phyloP scores from a whole-genome alignment of 2,797 vertebrate genomes.

The Xiphorhynchus erythropygius region DNA sequence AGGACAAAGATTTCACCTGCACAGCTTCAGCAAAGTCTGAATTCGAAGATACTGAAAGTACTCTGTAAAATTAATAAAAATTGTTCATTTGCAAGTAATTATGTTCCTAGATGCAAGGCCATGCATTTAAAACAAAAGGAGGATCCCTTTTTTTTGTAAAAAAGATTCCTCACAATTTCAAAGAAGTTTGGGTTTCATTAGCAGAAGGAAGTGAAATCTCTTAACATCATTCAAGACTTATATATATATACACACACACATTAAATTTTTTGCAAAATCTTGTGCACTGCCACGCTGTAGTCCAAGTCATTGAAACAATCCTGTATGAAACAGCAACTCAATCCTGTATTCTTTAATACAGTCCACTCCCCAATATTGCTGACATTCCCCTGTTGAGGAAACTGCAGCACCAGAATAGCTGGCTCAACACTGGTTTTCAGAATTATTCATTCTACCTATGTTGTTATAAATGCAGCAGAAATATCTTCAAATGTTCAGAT shows the following conservation, averaged over 20 bases:
- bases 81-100: not conserved
- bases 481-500: not conserved
- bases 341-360: accelerated
- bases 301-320: not conserved
- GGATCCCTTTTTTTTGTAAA: not conserved
- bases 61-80: not conserved
- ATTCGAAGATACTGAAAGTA: not conserved
- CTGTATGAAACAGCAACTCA: not conserved
- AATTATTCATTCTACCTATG: not conserved
- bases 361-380: not conserved
- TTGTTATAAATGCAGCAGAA: not conserved
- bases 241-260: not conserved
- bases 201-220: not conserved
- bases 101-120: not conserved
- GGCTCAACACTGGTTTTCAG: not conserved
- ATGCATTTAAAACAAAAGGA: not conserved
- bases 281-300: not conserved
- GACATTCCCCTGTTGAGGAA: not conserved
- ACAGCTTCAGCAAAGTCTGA: not conserved
- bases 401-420: not conserved
- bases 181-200: not conserved
- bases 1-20: not conserved
- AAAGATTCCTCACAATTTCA: not conserved
- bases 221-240: not conserved
- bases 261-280: not conserved